Evolutionary conservation across 1,140 invertebrate genomes (phyloP).

Genomic region (Caerostris darwini): DNA sequence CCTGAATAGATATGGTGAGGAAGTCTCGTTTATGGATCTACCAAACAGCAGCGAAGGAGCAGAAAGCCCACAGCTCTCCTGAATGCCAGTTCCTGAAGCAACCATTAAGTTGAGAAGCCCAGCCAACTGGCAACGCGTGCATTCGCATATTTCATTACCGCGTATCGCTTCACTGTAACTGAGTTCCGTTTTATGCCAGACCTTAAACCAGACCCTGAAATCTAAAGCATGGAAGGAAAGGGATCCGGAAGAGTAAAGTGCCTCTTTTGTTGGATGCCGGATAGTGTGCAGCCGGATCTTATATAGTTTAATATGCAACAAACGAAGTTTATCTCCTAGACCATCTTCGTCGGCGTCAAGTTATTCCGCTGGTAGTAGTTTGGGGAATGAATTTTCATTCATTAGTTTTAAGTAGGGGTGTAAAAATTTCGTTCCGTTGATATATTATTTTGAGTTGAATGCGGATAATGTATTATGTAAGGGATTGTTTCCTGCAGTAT

Average conservation of each 20-base stretch:
- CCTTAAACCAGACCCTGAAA: not conserved
- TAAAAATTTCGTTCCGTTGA: not conserved
- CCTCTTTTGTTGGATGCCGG: not conserved
- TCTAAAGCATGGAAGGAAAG: slow-evolving; percentile 1
- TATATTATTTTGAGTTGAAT: not conserved
- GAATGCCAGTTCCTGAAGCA: not conserved
- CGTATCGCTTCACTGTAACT: not conserved
- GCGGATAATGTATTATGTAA: not conserved
- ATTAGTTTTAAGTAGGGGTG: not conserved
- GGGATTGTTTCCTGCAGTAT: too few species aligned
- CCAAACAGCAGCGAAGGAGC: not conserved
- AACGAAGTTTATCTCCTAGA: not conserved
- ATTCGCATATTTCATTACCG: slow-evolving; percentile 13
- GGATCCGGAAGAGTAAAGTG: not conserved
- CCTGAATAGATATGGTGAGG: not conserved
- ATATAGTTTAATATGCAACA: not conserved
- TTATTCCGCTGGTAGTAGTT: not conserved
- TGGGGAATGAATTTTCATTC: not conserved
- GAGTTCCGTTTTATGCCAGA: not conserved
- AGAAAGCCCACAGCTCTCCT: not conserved
- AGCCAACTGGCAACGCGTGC: not conserved
- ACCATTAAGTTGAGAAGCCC: slow-evolving; percentile 4
- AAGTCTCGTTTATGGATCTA: not conserved
- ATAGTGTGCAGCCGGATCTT: not conserved
- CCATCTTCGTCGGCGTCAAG: not conserved